Conservation (phyloP, 2,113 vertebrate species). For the Limanda limanda region DNA sequence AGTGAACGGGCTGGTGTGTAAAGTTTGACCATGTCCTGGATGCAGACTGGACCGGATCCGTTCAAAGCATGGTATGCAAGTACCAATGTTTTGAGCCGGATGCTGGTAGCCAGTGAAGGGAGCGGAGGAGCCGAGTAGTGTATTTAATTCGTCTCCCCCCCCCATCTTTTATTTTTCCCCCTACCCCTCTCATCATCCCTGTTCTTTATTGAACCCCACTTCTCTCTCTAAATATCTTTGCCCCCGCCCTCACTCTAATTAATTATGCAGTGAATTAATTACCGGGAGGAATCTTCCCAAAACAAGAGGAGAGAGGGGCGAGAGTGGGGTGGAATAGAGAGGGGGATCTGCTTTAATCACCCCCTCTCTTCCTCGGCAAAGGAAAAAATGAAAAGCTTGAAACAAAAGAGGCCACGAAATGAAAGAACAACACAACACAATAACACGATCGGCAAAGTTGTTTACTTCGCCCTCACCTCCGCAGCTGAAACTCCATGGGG, state of each 20-base stretch:
- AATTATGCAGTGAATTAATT: slow-evolving; percentile 79
- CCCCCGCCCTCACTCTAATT: slow-evolving; percentile 63
- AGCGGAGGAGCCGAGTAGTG: no score
- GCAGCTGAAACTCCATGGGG: slow-evolving; percentile 65
- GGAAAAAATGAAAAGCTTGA: slow-evolving; percentile 35
- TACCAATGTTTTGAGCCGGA: no score
- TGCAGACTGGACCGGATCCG: no score
- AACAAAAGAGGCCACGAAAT: slow-evolving; percentile 70
- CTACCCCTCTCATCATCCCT: slow-evolving; percentile 15
- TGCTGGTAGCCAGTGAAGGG: no score
- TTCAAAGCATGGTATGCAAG: no score
- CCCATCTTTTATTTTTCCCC: neutral
- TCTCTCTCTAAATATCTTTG: slow-evolving; percentile 44
- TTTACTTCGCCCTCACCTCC: slow-evolving; percentile 79
- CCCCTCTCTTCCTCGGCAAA: slow-evolving; percentile 54
- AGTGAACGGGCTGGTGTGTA: no score
- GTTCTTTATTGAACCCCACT: slow-evolving; percentile 7
- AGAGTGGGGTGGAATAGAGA: slow-evolving; percentile 36
- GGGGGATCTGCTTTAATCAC: slow-evolving; percentile 75
- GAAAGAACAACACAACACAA: slow-evolving; percentile 66
- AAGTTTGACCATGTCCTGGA: no score
- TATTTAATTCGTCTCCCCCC: no score
- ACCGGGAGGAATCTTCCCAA: slow-evolving; percentile 67
- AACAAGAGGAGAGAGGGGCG: slow-evolving; percentile 47
- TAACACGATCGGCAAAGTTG: slow-evolving; percentile 74